Conservation (phyloP, 2,113 vertebrate species). For the Podarcis cretensis region DNA sequence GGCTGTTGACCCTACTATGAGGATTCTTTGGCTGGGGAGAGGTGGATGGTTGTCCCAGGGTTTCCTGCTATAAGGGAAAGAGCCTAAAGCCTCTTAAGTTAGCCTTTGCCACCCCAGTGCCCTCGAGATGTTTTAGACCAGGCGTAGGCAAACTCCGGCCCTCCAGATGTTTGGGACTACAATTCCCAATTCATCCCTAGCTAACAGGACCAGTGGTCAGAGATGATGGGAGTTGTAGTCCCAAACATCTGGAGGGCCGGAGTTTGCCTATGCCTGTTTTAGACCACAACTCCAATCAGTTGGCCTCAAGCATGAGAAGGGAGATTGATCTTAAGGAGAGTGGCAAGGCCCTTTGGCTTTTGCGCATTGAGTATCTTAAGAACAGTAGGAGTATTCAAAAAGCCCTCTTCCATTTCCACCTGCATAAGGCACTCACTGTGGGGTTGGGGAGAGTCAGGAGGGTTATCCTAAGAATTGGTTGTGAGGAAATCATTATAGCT, state of each 20-base stretch:
- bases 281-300: not conserved
- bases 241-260: no score
- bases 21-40: not conserved
- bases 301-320: not conserved
- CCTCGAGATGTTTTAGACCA: no score
- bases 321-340: not conserved
- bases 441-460: not conserved
- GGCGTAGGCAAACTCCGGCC: no score
- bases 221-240: no score
- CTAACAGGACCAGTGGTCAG: no score
- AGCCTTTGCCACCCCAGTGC: no score
- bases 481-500: not conserved
- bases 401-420: not conserved
- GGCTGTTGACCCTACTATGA: not conserved
- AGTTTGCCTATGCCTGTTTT: no score
- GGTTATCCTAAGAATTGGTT: not conserved
- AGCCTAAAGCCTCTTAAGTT: no score
- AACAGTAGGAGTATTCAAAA: not conserved
- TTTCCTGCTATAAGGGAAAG: no score
- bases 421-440: not conserved
- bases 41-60: not conserved
- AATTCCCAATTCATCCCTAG: no score
- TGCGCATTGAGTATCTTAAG: not conserved
- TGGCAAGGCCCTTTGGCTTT: not conserved
- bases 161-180: no score